Percentiles rank a stretch among this genome's conserved stretches.
Conservation (phyloP, 2,113 vertebrate species). For the Chionodraco myersi region DNA sequence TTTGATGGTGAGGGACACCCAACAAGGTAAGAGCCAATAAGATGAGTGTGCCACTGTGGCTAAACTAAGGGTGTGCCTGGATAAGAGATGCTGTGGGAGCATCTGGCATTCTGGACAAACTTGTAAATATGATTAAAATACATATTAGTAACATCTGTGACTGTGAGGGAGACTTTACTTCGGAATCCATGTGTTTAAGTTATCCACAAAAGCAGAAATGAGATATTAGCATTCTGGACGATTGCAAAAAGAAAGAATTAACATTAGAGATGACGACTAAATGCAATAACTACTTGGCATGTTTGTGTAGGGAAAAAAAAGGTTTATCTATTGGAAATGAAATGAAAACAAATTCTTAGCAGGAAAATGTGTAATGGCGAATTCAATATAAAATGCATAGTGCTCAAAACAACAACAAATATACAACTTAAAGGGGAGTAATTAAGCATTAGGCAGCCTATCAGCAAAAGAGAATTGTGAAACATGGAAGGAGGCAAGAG, state of each 20-base stretch:
- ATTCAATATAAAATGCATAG: neutral
- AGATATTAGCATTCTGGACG: neutral
- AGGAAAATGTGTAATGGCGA: neutral
- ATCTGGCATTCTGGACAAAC: neutral
- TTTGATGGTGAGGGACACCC: slow-evolving; percentile 14
- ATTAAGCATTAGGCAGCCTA: neutral
- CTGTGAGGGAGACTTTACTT: neutral
- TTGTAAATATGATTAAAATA: neutral
- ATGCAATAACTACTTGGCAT: neutral
- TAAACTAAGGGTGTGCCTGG: slow-evolving; percentile 1
- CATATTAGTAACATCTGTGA: neutral
- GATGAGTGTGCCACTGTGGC: neutral
- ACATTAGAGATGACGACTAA: neutral
- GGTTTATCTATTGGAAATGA: neutral
- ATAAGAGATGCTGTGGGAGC: neutral
- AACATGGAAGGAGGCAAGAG: neutral
- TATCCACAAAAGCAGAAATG: neutral
- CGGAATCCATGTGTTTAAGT: neutral
- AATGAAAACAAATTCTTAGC: neutral
- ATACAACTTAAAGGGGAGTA: neutral
- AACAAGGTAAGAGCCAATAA: slow-evolving; percentile 14
- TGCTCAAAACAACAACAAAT: too few relatives aligned
- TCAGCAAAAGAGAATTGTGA: neutral
- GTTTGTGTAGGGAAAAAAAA: neutral
- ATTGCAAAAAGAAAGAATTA: neutral